Percentiles rank a stretch among this genome's conserved stretches.
Evolutionary conservation across 2,113 vertebrate genomes (phyloP).

Genomic region (Bungarus multicinctus): DNA sequence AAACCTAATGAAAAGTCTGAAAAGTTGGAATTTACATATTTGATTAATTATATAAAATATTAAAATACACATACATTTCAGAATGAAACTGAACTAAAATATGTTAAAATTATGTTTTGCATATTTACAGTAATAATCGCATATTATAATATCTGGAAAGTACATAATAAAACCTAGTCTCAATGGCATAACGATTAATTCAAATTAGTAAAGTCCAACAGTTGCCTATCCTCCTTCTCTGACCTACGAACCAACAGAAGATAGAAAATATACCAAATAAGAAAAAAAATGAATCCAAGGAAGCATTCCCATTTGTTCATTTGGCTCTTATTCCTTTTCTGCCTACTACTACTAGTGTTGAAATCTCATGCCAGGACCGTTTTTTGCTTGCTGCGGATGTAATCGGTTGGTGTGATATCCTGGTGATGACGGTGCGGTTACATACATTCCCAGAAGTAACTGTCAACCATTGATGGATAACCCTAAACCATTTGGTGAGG

Average conservation of each 20-base stretch:
- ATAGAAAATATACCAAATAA: background rate
- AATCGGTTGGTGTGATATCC: background rate
- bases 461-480: background rate
- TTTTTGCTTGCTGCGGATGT: background rate
- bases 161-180: background rate
- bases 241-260: background rate
- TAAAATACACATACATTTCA: background rate
- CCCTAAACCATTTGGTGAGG: background rate
- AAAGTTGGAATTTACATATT: conserved; percentile 18
- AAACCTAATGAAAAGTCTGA: conserved; percentile 2
- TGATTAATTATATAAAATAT: conserved; percentile 22
- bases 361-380: background rate
- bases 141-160: background rate
- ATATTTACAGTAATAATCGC: background rate
- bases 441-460: background rate
- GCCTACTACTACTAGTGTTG: background rate
- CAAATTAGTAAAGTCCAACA: background rate
- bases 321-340: background rate
- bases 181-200: background rate
- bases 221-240: background rate
- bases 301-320: background rate
- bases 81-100: background rate
- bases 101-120: background rate
- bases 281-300: background rate
- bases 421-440: background rate